Evolutionary conservation across 2,797 vertebrate species (phyloP).

Genomic region (Ateles fusciceps): DNA sequence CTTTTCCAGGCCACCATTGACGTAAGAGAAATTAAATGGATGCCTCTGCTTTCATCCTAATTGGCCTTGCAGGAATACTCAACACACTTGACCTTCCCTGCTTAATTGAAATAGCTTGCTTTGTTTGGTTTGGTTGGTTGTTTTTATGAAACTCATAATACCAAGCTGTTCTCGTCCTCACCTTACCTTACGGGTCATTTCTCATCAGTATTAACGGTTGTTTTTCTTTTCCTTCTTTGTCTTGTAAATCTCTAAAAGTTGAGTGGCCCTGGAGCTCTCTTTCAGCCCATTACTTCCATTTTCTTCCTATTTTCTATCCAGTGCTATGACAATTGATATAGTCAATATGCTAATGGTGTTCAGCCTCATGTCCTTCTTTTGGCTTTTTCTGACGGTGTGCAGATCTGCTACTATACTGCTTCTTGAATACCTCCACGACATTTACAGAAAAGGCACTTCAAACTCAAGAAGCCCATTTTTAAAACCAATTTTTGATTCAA

Average conservation of each 20-base stretch:
- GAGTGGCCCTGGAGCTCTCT: too few species aligned
- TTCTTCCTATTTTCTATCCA: rapidly evolving
- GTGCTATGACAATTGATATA: neutral
- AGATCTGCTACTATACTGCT: neutral
- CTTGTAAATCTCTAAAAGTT: neutral
- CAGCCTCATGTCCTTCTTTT: too few species aligned
- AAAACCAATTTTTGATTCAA: neutral
- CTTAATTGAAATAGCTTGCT: neutral
- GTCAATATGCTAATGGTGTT: neutral
- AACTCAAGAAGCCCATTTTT: neutral
- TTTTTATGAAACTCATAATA: neutral
- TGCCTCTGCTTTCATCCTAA: neutral
- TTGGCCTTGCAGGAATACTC: too few species aligned
- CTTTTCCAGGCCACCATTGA: neutral
- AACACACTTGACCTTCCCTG: neutral
- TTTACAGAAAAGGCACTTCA: neutral
- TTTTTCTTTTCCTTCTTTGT: neutral
- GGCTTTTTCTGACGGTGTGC: neutral
- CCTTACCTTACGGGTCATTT: too few species aligned
- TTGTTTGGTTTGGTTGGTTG: neutral
- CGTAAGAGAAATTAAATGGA: neutral
- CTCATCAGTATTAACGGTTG: neutral
- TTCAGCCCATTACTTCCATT: neutral
- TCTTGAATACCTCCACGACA: too few species aligned
- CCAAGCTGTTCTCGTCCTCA: neutral